Percentiles rank a stretch among this genome's conserved stretches.
phyloP scores from a whole-genome alignment of 2,113 vertebrate genomes.

The Vombatus ursinus region DNA sequence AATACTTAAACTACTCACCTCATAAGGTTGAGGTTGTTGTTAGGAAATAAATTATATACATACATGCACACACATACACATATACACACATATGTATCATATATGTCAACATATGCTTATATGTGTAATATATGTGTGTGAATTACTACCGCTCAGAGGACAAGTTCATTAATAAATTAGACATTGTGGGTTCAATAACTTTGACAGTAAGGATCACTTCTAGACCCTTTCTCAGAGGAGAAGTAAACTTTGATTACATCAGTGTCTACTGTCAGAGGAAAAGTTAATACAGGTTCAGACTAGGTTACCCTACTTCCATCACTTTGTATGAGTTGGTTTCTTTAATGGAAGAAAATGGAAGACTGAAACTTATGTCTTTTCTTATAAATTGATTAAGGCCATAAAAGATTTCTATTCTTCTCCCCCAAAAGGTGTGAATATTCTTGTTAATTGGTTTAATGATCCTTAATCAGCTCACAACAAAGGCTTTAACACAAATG shows the following conservation, averaged over 20 bases:
- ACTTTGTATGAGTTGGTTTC: neutral
- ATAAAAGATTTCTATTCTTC: neutral
- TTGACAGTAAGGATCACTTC: conserved; percentile 38
- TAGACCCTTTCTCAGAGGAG: neutral
- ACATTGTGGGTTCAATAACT: neutral
- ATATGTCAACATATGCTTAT: neutral
- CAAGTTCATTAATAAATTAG: neutral
- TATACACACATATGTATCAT: neutral
- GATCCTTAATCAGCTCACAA: neutral
- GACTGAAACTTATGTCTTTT: neutral
- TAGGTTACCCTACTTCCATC: neutral
- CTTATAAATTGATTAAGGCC: neutral
- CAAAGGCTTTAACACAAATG: neutral
- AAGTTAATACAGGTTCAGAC: neutral
- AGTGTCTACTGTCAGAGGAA: conserved; percentile 32
- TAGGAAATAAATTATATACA: neutral
- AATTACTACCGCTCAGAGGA: conserved; percentile 26
- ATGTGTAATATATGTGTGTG: neutral
- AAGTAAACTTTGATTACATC: conserved; percentile 39
- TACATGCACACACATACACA: neutral
- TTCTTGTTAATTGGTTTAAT: conserved; percentile 4
- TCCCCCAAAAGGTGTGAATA: neutral
- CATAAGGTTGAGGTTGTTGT: neutral
- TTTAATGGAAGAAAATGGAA: conserved; percentile 14
- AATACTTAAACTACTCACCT: neutral